These are phyloP conservation scores for Tenebrio molitor DNA, from an alignment of 1,140 invertebrate species.

Conservation along the genomic window DNA sequence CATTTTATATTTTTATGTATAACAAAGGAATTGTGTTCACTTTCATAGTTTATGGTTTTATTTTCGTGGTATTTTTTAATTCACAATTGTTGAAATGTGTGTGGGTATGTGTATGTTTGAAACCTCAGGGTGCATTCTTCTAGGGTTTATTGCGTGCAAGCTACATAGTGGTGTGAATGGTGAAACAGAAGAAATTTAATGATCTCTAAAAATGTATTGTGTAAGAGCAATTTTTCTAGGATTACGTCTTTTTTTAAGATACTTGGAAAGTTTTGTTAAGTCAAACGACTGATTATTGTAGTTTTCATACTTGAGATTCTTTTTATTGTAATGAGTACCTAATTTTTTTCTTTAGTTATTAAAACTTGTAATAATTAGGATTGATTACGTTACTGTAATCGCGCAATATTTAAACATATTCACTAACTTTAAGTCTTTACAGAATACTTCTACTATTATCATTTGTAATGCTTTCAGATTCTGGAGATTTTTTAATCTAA, in stretches of 20 bases:
- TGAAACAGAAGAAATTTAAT: conserved; percentile 17
- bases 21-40: conserved; percentile 21
- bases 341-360: conserved; percentile 46
- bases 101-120: conserved; percentile 49
- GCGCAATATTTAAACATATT: conserved; percentile 29
- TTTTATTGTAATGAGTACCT: conserved; percentile 34
- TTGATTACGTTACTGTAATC: conserved; percentile 24
- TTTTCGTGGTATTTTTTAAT: conserved; percentile 26
- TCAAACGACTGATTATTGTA: conserved; percentile 50
- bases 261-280: conserved; percentile 16
- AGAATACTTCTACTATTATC: too few relatives aligned
- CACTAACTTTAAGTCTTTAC: conserved; percentile 6
- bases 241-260: conserved; percentile 1
- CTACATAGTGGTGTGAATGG: neutral
- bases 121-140: conserved; percentile 41
- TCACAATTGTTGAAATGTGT: conserved; percentile 24
- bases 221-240: conserved; percentile 29
- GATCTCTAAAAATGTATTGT: conserved; percentile 43
- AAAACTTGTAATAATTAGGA: conserved; percentile 4
- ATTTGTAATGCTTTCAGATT: too few relatives aligned
- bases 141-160: neutral
- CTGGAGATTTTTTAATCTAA: conserved; percentile 37
- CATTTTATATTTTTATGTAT: neutral
- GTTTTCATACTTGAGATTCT: conserved; percentile 40
- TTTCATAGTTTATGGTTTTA: conserved; percentile 35